Percentiles rank a stretch among this genome's conserved stretches.
Evolutionary conservation across 2,113 vertebrate species (phyloP).

Genomic region (Mus spicilegus): DNA sequence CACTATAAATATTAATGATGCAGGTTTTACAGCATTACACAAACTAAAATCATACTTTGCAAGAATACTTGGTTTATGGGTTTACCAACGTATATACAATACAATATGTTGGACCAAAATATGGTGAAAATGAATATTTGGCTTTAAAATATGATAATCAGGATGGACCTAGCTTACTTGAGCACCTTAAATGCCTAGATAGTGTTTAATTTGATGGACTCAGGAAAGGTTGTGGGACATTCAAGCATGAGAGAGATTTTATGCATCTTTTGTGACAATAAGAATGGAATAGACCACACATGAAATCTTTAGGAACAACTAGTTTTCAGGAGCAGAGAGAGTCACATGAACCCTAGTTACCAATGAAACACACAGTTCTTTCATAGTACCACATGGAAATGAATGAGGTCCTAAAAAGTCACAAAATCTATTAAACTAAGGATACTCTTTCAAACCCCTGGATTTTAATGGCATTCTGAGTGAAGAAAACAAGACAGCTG

Average conservation of each 20-base stretch:
- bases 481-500: neutral
- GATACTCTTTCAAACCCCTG: neutral
- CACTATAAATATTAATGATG: neutral
- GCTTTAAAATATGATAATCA: neutral
- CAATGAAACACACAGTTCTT: neutral
- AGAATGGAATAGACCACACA: neutral
- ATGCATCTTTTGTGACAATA: neutral
- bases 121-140: neutral
- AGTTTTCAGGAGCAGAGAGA: neutral
- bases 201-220: neutral
- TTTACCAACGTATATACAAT: neutral
- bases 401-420: neutral
- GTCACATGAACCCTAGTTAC: accelerated
- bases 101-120: neutral
- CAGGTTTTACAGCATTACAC: neutral
- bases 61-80: neutral
- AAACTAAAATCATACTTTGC: neutral
- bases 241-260: neutral
- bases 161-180: neutral
- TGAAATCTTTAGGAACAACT: too few relatives aligned
- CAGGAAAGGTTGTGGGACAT: neutral
- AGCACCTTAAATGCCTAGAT: neutral
- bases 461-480: neutral
- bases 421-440: neutral
- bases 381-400: too few relatives aligned